A percentile compares a stretch with the other conserved stretches of the same genome.
phyloP scores from a whole-genome alignment of 2,797 vertebrate genomes.

The Cuculus canorus region DNA sequence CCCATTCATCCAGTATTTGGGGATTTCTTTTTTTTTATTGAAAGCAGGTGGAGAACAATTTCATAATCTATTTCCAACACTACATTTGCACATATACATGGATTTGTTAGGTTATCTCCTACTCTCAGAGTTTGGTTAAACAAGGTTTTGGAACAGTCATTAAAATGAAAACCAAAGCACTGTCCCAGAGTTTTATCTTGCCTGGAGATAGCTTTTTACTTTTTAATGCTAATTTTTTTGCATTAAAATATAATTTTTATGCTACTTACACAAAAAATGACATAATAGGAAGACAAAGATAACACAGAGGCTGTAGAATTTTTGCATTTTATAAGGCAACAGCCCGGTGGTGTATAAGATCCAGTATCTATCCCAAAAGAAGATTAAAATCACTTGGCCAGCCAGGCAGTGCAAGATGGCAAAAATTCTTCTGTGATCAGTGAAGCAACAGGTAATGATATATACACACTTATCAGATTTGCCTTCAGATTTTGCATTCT shows the following conservation, averaged over 20 bases:
- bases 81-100: not conserved
- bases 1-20: not conserved
- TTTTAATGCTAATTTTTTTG: not conserved
- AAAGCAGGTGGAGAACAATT: not conserved
- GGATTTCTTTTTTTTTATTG: not conserved
- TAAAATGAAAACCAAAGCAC: not conserved
- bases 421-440: conserved; percentile 6
- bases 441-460: conserved; percentile 13
- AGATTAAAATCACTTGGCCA: conserved; percentile 40
- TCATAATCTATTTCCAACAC: not conserved
- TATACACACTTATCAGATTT: not conserved
- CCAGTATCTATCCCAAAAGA: conserved; percentile 19
- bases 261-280: not conserved
- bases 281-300: not conserved
- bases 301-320: not conserved
- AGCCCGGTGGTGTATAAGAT: conserved; percentile 18
- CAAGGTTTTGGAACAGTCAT: not conserved
- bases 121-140: not conserved
- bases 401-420: not conserved
- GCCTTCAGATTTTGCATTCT: not conserved
- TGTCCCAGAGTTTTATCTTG: not conserved
- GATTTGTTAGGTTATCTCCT: not conserved
- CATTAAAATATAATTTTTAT: not conserved
- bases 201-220: not conserved
- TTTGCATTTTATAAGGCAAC: not conserved